These are phyloP conservation scores for Corythoichthys haematopterus DNA, from an alignment of 2,113 vertebrate genomes.

Conservation along the genomic window DNA sequence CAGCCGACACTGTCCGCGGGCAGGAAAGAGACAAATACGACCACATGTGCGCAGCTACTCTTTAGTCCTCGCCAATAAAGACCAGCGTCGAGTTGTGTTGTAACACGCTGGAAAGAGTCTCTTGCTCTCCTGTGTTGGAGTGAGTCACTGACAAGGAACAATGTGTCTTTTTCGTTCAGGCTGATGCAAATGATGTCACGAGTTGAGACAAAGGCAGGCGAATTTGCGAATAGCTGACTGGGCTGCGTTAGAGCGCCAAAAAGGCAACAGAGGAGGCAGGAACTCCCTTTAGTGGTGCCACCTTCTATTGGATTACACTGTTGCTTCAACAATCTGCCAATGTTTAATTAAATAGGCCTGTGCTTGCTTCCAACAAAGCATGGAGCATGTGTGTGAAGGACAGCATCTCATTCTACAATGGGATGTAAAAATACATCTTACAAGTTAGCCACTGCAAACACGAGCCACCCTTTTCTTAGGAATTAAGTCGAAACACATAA, in stretches of 20 bases:
- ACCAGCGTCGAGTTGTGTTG: slow-evolving; percentile 51
- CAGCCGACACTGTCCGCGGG: slow-evolving; percentile 29
- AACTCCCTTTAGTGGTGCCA: slow-evolving; percentile 38
- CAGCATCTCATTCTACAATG: slow-evolving; percentile 70
- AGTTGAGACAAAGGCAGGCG: slow-evolving; percentile 57
- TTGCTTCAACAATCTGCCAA: slow-evolving; percentile 71
- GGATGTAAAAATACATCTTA: slow-evolving; percentile 68
- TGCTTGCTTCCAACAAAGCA: slow-evolving; percentile 62
- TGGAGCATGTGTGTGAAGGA: slow-evolving; percentile 59
- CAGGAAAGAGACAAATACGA: slow-evolving; percentile 35
- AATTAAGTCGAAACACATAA: neutral
- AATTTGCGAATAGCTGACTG: slow-evolving; percentile 59
- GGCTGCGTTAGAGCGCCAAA: slow-evolving; percentile 58
- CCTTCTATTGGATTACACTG: slow-evolving; percentile 70
- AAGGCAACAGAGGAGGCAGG: slow-evolving; percentile 59
- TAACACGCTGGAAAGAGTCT: slow-evolving; percentile 41
- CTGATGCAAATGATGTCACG: slow-evolving; percentile 68
- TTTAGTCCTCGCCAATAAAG: slow-evolving; percentile 50
- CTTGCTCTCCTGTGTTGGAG: neutral
- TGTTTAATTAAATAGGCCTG: slow-evolving; percentile 74
- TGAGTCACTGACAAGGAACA: slow-evolving; percentile 33
- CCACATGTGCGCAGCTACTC: slow-evolving; percentile 17
- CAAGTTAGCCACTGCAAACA: slow-evolving; percentile 35
- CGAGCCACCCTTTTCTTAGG: neutral
- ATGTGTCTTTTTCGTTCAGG: slow-evolving; percentile 49